These are phyloP conservation scores for Montipora capricornis DNA, from an alignment of 64 coral and sea anemone genomes.

Conservation along the genomic window DNA sequence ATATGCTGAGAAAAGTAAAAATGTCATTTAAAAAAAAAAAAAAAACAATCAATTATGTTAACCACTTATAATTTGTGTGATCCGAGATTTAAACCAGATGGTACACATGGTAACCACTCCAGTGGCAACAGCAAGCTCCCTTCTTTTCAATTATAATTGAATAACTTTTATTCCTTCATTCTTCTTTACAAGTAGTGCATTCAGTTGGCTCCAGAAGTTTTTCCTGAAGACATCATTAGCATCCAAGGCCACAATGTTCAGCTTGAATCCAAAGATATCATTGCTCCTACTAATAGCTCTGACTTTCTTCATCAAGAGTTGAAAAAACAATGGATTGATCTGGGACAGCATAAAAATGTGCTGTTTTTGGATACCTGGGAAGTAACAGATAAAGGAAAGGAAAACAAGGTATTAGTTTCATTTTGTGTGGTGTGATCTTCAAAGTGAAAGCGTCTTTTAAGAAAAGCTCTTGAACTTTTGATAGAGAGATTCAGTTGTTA, in stretches of 20 bases:
- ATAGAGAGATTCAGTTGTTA: too few relatives aligned
- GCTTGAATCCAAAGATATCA: conserved; percentile 23
- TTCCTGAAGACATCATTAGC: conserved; percentile 69
- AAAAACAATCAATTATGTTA: too few relatives aligned
- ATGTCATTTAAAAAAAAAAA: too few relatives aligned
- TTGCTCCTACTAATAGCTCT: conserved; percentile 20
- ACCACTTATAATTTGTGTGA: too few relatives aligned
- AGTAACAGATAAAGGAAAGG: conserved; percentile 20
- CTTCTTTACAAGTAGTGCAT: conserved; percentile 25
- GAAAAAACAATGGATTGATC: conserved; percentile 29
- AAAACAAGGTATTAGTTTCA: conserved; percentile 1
- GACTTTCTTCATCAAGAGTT: background rate
- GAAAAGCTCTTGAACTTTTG: too few relatives aligned
- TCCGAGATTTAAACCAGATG: too few relatives aligned
- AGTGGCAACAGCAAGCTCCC: too few relatives aligned
- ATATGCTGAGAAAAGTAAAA: too few relatives aligned
- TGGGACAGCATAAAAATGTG: background rate
- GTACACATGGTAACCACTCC: too few relatives aligned
- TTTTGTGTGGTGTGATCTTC: background rate
- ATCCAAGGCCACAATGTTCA: conserved; percentile 47
- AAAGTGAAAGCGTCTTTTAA: too few relatives aligned
- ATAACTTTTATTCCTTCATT: background rate
- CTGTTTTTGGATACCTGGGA: conserved; percentile 41
- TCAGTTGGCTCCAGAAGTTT: conserved; percentile 37
- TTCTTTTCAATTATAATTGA: too few relatives aligned